Evolutionary conservation across 2,113 vertebrate species (phyloP).

Genomic region (Fregata magnificens): DNA sequence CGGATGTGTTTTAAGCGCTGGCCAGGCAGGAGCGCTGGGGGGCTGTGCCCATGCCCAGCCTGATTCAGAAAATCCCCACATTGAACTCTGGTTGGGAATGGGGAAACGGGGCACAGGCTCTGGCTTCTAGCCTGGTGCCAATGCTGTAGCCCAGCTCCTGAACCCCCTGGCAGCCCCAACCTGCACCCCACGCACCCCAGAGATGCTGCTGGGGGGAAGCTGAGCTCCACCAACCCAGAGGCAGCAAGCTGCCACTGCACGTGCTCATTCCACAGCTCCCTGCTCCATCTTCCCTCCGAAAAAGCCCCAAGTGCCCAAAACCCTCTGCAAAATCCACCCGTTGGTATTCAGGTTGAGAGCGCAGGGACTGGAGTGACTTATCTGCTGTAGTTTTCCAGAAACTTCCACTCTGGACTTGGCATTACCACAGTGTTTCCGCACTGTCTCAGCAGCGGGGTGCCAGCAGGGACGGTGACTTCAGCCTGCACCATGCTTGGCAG

Average conservation of each 20-base stretch:
- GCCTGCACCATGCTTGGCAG: not conserved
- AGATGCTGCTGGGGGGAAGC: not conserved
- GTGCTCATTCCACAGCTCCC: fast-evolving
- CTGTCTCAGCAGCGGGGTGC: not conserved
- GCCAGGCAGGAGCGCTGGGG: fast-evolving
- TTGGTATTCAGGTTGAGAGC: not conserved
- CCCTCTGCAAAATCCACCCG: not conserved
- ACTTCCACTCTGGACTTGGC: not conserved
- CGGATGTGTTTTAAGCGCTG: not conserved
- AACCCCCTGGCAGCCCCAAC: not conserved
- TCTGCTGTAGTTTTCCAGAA: not conserved
- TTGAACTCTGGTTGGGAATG: not conserved
- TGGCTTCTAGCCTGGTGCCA: fast-evolving
- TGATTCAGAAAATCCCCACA: not conserved
- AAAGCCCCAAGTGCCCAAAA: not conserved
- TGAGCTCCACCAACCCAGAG: not conserved
- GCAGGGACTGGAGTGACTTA: not conserved
- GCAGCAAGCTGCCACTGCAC: not conserved
- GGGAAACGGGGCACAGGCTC: not conserved
- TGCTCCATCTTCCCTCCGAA: not conserved
- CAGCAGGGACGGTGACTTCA: not conserved
- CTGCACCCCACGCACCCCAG: not conserved
- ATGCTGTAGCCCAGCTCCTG: not conserved
- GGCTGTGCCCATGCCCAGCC: not conserved
- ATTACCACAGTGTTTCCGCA: fast-evolving